These are phyloP conservation scores for Rhynchomys soricoides DNA, from an alignment of 2,113 vertebrate genomes.

Conservation along the genomic window DNA sequence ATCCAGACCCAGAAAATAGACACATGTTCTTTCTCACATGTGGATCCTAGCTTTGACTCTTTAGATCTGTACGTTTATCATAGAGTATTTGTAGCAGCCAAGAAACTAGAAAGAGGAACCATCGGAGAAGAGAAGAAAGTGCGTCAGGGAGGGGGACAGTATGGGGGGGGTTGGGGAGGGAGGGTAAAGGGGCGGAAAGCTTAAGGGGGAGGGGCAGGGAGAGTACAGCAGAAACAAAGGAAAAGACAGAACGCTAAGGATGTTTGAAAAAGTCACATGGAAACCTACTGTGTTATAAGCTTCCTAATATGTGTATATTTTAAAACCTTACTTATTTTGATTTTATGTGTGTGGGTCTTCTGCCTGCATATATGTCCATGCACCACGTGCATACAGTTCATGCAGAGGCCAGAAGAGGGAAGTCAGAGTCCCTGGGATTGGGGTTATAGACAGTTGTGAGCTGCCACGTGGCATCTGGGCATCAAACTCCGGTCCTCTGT, in stretches of 20 bases:
- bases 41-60: background rate
- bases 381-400: background rate
- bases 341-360: background rate
- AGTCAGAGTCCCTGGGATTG: background rate
- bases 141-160: background rate
- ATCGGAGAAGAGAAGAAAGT: background rate
- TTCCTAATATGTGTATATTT: background rate
- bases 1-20: background rate
- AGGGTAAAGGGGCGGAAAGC: background rate
- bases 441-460: background rate
- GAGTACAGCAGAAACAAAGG: background rate
- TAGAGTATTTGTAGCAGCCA: background rate
- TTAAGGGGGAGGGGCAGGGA: background rate
- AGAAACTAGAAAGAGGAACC: background rate
- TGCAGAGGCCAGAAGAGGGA: background rate
- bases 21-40: background rate
- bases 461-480: background rate
- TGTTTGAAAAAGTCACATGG: background rate
- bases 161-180: rapidly evolving
- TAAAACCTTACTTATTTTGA: background rate
- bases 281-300: too few species aligned
- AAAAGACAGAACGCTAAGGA: too few species aligned
- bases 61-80: background rate
- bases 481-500: background rate
- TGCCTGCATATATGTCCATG: background rate